phyloP scores from a whole-genome alignment of 2,888 invertebrate species.

The Resseliella maxima region DNA sequence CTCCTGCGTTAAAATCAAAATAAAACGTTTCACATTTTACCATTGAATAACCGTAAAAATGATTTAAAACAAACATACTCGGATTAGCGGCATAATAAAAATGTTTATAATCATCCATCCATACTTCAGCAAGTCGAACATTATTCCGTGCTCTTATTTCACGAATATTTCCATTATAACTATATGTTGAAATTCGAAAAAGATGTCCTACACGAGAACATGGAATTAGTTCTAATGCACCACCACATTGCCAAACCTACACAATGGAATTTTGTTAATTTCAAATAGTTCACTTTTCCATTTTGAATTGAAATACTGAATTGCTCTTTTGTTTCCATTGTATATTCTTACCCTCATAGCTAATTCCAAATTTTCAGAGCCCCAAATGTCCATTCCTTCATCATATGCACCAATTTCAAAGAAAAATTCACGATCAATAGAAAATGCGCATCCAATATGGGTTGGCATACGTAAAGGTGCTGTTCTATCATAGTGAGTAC shows the following conservation, averaged over 20 bases:
- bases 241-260: conserved; percentile 60
- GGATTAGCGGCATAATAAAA: conserved; percentile 86
- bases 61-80: conserved; percentile 8
- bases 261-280: not conserved
- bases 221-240: conserved; percentile 61
- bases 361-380: conserved; percentile 94
- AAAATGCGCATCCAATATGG: conserved; percentile 74
- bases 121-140: conserved; percentile 83
- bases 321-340: not conserved
- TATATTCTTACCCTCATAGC: conserved; percentile 81
- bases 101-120: conserved; percentile 83
- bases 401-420: conserved; percentile 54
- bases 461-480: not conserved
- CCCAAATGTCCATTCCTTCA: conserved; percentile 98
- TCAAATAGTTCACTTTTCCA: too few relatives aligned
- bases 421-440: conserved; percentile 74
- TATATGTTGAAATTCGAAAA: conserved; percentile 73
- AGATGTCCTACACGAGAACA: conserved; percentile 62
- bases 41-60: not conserved
- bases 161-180: conserved; percentile 80
- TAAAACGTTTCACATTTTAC: not conserved
- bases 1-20: not conserved
- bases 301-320: not conserved
- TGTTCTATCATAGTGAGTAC: not conserved
- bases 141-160: conserved; percentile 85